phyloP scores from a whole-genome alignment of 1,140 invertebrate genomes.

The Micrasema minimum region DNA sequence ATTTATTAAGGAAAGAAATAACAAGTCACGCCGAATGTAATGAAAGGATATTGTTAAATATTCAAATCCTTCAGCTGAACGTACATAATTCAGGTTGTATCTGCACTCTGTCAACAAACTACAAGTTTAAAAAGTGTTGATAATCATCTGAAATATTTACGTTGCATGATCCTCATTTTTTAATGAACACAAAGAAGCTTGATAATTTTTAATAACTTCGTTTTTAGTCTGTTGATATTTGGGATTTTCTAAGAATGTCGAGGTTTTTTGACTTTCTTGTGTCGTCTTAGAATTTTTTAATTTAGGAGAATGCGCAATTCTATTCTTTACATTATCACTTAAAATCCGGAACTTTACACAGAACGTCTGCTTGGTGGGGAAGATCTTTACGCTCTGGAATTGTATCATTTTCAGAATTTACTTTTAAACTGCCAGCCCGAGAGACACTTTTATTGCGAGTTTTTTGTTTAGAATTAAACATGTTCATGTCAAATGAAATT shows the following conservation, averaged over 20 bases:
- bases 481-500: slow-evolving; percentile 41
- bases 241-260: slow-evolving; percentile 40
- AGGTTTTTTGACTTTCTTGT: slow-evolving; percentile 35
- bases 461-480: slow-evolving; percentile 49
- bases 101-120: too few species aligned
- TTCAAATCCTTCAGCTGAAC: too few species aligned
- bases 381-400: slow-evolving; percentile 27
- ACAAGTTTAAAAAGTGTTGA: too few species aligned
- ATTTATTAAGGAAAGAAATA: too few species aligned
- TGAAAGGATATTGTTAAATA: too few species aligned
- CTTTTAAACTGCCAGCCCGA: slow-evolving; percentile 46
- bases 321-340: slow-evolving; percentile 49
- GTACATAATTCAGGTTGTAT: too few species aligned
- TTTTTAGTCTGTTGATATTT: slow-evolving; percentile 50
- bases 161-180: slow-evolving; percentile 41
- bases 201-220: slow-evolving; percentile 51
- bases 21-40: too few species aligned
- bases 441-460: slow-evolving; percentile 35
- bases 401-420: slow-evolving; percentile 32
- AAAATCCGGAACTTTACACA: slow-evolving; percentile 33
- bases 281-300: slow-evolving; percentile 43
- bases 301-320: slow-evolving; percentile 50
- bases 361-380: slow-evolving; percentile 12
- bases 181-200: slow-evolving; percentile 46
- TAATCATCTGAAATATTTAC: too few species aligned